phyloP scores from a whole-genome alignment of 2,888 invertebrate genomes.

The Zygaena filipendulae region DNA sequence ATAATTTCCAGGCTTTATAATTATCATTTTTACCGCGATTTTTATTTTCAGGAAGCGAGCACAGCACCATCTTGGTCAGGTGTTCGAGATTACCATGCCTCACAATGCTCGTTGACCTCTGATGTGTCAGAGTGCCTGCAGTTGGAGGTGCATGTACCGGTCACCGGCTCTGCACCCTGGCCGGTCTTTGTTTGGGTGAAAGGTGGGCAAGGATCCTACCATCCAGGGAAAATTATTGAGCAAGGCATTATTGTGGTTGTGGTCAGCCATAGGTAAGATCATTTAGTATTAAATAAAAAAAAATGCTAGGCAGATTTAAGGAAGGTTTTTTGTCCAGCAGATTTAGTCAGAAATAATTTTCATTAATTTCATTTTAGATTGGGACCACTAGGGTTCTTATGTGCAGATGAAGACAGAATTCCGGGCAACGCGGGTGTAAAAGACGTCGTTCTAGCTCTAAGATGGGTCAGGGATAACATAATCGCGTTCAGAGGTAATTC shows the following conservation, averaged over 20 bases:
- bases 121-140: conserved; percentile 71
- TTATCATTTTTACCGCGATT: no score
- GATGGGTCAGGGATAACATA: conserved; percentile 55
- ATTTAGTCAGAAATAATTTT: no score
- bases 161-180: conserved; percentile 28
- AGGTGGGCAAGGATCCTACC: conserved; percentile 31
- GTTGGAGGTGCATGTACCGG: conserved; percentile 72
- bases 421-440: conserved; percentile 53
- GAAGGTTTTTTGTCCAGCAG: no score
- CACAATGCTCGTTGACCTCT: conserved; percentile 29
- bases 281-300: no score
- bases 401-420: conserved; percentile 34
- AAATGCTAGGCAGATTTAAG: no score
- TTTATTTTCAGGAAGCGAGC: conserved; percentile 43
- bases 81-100: conserved; percentile 28
- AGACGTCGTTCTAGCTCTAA: conserved; percentile 41
- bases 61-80: conserved; percentile 43
- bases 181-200: conserved; percentile 50
- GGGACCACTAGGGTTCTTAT: conserved; percentile 46
- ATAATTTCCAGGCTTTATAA: no score
- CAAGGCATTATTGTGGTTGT: conserved; percentile 39
- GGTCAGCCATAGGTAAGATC: conserved; percentile 40
- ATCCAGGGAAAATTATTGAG: conserved; percentile 35
- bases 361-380: no score
- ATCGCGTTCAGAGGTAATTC: conserved; percentile 52